A percentile compares a stretch with the other conserved stretches of the same genome.
These are phyloP conservation scores for Caenorhabditis briggsae DNA, from an alignment of 1,140 invertebrate genomes.

Conservation along the genomic window DNA sequence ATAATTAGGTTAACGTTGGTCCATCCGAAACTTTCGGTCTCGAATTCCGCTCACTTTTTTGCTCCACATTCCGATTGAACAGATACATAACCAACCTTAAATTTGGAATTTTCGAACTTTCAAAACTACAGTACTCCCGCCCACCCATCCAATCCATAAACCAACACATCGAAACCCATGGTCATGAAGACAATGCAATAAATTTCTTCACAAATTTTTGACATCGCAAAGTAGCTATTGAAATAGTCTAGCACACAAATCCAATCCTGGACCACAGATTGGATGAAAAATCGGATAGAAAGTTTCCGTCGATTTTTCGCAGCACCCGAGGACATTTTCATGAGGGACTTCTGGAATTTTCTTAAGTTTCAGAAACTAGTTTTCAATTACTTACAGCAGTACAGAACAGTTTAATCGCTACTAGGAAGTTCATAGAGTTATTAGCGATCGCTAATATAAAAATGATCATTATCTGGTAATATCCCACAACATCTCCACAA, in stretches of 20 bases:
- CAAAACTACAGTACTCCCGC: neutral
- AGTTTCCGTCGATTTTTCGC: neutral
- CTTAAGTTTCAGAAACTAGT: neutral
- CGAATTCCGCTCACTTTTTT: neutral
- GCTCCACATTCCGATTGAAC: neutral
- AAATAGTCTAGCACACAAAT: neutral
- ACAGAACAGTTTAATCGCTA: neutral
- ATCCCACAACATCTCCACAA: too few species aligned
- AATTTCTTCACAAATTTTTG: neutral
- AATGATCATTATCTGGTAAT: neutral
- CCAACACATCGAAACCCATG: neutral
- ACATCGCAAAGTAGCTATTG: neutral
- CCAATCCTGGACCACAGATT: neutral
- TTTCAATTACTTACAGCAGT: neutral
- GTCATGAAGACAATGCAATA: neutral
- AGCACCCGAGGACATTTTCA: neutral
- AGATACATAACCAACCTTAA: constrained; percentile 1
- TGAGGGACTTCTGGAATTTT: neutral
- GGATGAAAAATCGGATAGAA: neutral
- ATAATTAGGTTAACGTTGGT: too few species aligned
- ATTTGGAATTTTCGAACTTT: neutral
- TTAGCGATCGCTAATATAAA: neutral
- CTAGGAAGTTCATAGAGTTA: neutral
- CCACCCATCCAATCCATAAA: constrained; percentile 16
- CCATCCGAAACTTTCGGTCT: neutral